Evolutionary conservation across 2,797 vertebrate species (phyloP).

Genomic region (Mus minutoides): DNA sequence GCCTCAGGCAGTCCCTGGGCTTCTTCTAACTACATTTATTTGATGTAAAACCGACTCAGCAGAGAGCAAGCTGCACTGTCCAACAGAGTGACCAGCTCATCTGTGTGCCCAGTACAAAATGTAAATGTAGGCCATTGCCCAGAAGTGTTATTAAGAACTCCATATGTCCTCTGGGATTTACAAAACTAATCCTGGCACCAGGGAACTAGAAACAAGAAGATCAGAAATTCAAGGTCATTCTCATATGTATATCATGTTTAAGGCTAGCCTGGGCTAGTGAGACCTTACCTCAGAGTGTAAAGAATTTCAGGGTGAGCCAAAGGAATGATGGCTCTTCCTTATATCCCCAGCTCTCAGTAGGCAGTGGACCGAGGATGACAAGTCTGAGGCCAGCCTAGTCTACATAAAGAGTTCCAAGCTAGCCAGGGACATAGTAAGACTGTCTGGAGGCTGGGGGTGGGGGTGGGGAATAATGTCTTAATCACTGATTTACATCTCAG

Average conservation of each 20-base stretch:
- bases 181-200: not conserved
- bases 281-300: not conserved
- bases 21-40: not conserved
- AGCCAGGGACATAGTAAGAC: not conserved
- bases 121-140: not conserved
- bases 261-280: not conserved
- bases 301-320: not conserved
- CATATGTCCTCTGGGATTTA: not conserved
- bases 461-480: not conserved
- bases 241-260: too few species aligned
- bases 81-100: too few species aligned
- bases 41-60: not conserved
- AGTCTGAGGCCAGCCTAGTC: not conserved
- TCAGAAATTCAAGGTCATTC: not conserved
- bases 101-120: not conserved
- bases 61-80: rapidly evolving
- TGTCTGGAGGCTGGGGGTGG: not conserved
- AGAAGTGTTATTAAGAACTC: not conserved
- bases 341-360: not conserved
- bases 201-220: not conserved
- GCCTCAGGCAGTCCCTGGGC: not conserved
- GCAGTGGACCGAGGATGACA: not conserved
- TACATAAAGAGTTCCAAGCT: not conserved
- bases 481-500: not conserved
- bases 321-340: not conserved